A percentile compares a stretch with the other conserved stretches of the same genome.
Evolutionary conservation across 1,140 invertebrate genomes (phyloP).

Genomic region (Drosophila micromelanica): DNA sequence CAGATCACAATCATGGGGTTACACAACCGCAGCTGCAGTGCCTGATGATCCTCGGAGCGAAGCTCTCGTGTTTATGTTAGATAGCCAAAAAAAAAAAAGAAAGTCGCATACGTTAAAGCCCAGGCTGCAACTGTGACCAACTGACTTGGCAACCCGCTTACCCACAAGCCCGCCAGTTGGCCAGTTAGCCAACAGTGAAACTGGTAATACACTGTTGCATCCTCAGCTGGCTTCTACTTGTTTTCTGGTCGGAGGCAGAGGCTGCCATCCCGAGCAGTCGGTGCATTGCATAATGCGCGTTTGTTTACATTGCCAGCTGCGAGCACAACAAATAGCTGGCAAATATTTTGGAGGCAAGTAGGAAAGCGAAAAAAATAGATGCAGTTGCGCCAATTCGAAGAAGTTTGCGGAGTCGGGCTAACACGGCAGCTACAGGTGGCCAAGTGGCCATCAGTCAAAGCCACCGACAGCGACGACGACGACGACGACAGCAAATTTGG

Average conservation of each 20-base stretch:
- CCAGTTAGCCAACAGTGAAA: conserved; percentile 42
- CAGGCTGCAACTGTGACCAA: conserved; percentile 38
- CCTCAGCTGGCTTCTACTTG: conserved; percentile 24
- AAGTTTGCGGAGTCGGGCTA: conserved; percentile 33
- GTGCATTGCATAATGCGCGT: conserved; percentile 52
- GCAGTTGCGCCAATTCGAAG: conserved; percentile 59
- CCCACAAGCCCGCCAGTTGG: conserved; percentile 47
- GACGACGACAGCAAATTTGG: conserved; percentile 27
- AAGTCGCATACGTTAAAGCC: conserved; percentile 48
- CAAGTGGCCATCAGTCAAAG: conserved; percentile 63
- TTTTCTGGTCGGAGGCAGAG: conserved; percentile 28
- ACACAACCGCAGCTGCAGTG: conserved; percentile 53
- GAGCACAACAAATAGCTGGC: conserved; percentile 58
- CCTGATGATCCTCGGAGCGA: conserved; percentile 20
- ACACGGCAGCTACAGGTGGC: conserved; percentile 13
- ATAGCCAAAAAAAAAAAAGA: conserved; percentile 38
- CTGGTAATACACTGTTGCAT: conserved; percentile 32
- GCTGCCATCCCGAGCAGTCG: conserved; percentile 42
- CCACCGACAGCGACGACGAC: conserved; percentile 29
- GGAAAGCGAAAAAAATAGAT: conserved; percentile 40
- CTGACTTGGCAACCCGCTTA: conserved; percentile 68
- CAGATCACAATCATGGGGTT: conserved; percentile 52
- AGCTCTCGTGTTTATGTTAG: conserved; percentile 26
- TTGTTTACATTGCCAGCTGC: conserved; percentile 59
- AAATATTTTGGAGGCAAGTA: conserved; percentile 36